Evolutionary conservation across 2,797 vertebrate genomes (phyloP), one percentile per base, ranked within the genome.

Genomic region (Menidia menidia): DNA sequence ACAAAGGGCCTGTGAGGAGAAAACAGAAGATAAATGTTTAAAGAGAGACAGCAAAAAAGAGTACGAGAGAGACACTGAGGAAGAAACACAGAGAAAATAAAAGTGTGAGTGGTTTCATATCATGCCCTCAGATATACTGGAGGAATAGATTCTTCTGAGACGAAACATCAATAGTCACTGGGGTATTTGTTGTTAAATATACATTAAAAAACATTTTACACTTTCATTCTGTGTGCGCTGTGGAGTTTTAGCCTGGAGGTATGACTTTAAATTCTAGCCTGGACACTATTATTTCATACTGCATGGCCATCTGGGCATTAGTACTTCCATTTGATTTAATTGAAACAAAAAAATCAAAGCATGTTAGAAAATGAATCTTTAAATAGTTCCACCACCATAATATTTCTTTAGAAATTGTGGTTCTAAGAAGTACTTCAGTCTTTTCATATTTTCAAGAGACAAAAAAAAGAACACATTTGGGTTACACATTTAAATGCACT

Each of bases 141-240:
- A 88, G 87, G 91, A 92, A 91, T 83, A 90, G 94, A 94, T 85
- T 94, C 96, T 95, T 94, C 86, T 89, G 96, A 96, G 96, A 96
- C 92, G 92, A 93, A 94, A 95, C 96, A 96, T 96, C 96, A 97
- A 96, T 96, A 96, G 96, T 97, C 95, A 95, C 94, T 90, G 93
- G 95, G 95, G 95, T 94, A 94, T 96, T 94, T 95, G 95, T 95
- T 97, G 96, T 98, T 96, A 99, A 98, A 98, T 97, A 98, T 98
- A 98, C 97, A 98, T 98, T 97, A 97, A 97, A 98, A 98, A 97
- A 96, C 95, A 97, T 97, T 97, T 96, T 95, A 94, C 92, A 95
- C 96, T 98, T 98, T 96, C 96, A 98, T 97, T 97, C 94, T 93
- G 89, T 94, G 94, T 90, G 94, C 92, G 93, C 94, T 92, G 92